A percentile compares a stretch with the other conserved stretches of the same genome.
Conservation (phyloP, 2,797 vertebrate genomes). For the Sciurus vulgaris region DNA sequence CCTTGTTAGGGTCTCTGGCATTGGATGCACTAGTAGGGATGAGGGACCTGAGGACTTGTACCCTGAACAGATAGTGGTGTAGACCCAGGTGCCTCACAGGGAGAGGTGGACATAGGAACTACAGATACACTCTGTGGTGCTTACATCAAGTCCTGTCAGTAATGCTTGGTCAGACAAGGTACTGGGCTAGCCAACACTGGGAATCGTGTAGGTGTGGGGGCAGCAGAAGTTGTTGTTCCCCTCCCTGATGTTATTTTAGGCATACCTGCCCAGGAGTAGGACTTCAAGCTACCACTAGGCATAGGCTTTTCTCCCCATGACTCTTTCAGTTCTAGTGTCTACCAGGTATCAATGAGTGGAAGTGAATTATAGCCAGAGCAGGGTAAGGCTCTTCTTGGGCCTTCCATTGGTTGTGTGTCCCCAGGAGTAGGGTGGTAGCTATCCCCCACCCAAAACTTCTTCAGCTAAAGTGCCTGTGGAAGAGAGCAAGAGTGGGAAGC, state of each 20-base stretch:
- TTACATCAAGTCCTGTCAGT: neutral
- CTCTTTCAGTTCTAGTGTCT: neutral
- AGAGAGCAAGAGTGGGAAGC: neutral
- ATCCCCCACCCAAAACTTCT: neutral
- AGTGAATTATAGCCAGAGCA: no score
- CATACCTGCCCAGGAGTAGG: no score
- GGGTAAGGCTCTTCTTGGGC: neutral
- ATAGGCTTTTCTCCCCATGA: neutral
- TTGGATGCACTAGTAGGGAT: no score
- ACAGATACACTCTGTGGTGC: neutral
- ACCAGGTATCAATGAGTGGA: neutral
- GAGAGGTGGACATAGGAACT: no score
- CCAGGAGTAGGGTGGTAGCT: neutral
- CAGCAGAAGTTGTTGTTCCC: no score
- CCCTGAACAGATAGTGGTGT: no score
- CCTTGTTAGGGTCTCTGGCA: neutral
- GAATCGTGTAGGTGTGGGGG: no score
- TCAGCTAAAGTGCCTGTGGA: neutral
- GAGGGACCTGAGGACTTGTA: neutral
- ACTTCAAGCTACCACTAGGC: no score
- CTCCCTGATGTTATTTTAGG: neutral
- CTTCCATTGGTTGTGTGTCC: neutral
- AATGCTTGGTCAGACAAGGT: neutral
- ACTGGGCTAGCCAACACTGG: no score
- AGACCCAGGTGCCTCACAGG: no score